Evolutionary conservation across 2,797 vertebrate species (phyloP).

Genomic region (Falco rusticolus): DNA sequence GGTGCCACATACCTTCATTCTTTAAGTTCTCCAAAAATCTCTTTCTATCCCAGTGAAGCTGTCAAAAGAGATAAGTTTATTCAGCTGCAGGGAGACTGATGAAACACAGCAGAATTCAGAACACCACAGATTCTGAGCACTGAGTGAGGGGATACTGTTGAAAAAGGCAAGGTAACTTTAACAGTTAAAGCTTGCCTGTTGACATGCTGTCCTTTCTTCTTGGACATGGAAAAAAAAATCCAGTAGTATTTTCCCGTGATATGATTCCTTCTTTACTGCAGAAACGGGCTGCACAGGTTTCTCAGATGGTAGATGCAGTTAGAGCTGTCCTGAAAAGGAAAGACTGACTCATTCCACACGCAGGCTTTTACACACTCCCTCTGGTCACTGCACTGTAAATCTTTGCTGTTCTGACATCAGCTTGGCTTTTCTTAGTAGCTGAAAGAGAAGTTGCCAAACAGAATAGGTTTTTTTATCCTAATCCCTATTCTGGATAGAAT

Average conservation of each 20-base stretch:
- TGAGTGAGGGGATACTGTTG: background rate
- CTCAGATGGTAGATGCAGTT: background rate
- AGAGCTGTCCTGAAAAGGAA: constrained; percentile 40
- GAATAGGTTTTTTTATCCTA: constrained; percentile 56
- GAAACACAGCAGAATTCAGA: constrained; percentile 8
- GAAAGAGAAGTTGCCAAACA: constrained; percentile 31
- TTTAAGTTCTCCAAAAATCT: background rate
- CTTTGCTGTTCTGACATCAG: constrained; percentile 41
- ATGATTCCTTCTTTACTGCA: background rate
- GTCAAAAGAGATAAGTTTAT: background rate
- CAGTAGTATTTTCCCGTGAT: background rate
- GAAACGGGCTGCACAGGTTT: background rate
- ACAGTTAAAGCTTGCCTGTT: background rate
- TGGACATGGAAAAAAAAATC: background rate
- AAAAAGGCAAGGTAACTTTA: background rate
- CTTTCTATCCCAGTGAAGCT: background rate
- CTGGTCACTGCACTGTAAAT: constrained; percentile 25
- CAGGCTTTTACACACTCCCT: background rate
- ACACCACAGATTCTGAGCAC: background rate
- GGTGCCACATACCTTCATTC: constrained; percentile 16
- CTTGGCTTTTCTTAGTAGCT: constrained; percentile 38
- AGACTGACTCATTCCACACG: constrained; percentile 26
- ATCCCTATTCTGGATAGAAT: constrained; percentile 31
- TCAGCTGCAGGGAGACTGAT: background rate
- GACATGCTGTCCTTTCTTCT: background rate